Percentiles rank a stretch among this genome's conserved stretches.
Evolutionary conservation across 2,797 vertebrate genomes (phyloP).

Genomic region (Dallia pectoralis): DNA sequence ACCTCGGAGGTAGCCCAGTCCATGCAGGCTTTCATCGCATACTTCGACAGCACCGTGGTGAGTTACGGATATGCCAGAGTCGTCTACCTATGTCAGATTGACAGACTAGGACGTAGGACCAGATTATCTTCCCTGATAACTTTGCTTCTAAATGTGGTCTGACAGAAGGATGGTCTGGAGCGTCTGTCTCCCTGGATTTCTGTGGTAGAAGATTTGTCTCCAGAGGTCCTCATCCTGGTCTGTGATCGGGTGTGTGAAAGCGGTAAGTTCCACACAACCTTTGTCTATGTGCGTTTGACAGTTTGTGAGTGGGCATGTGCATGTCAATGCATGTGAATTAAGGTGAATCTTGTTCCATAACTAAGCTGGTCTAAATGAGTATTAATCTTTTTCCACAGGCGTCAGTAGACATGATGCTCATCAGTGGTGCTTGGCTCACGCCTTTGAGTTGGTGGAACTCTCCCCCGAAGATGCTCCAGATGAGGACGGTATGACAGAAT

Average conservation of each 20-base stretch:
- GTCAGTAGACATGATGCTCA: conserved; percentile 89
- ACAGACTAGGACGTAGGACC: conserved; percentile 21
- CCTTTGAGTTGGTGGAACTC: conserved; percentile 95
- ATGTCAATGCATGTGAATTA: not conserved
- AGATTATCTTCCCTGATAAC: not conserved
- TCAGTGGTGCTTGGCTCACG: conserved; percentile 94
- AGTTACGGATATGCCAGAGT: conserved; percentile 41
- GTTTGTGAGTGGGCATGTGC: conserved; percentile 4
- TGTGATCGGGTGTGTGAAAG: conserved; percentile 89
- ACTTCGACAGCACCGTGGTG: conserved; percentile 90
- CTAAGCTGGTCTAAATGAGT: not conserved
- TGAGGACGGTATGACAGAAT: conserved; percentile 84
- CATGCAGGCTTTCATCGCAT: conserved; percentile 90
- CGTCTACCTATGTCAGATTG: conserved; percentile 60
- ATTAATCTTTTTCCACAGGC: conserved; percentile 64
- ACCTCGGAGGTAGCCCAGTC: conserved; percentile 84
- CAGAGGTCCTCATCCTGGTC: conserved; percentile 95
- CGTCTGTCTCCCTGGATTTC: conserved; percentile 86
- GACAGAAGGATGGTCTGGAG: conserved; percentile 86
- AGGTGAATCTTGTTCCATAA: not conserved
- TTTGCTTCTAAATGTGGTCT: conserved; percentile 1
- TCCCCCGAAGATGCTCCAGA: conserved; percentile 91
- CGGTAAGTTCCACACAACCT: conserved; percentile 70
- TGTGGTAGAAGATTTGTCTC: conserved; percentile 86
- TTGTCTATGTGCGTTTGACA: not conserved